Conservation (phyloP, 2,797 vertebrate species). For the Falco cherrug region DNA sequence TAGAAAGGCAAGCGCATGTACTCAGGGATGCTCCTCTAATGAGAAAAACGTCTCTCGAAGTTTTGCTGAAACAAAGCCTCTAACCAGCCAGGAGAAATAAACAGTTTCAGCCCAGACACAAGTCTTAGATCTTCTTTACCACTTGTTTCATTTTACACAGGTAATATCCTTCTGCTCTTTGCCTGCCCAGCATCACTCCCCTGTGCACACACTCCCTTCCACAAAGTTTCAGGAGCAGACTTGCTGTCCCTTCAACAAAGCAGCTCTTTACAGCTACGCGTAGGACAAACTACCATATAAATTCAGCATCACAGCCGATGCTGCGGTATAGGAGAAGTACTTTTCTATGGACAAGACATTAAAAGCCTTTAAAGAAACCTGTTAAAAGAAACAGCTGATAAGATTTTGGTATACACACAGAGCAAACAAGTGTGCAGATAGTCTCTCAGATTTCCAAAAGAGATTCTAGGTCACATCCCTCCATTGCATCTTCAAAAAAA, state of each 20-base stretch:
- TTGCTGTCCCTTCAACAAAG: not conserved
- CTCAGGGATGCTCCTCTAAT: rapidly evolving
- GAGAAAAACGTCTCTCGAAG: not conserved
- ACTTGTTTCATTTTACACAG: not conserved
- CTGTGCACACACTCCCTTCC: not conserved
- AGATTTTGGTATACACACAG: not conserved
- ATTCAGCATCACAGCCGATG: not conserved
- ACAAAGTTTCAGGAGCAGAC: not conserved
- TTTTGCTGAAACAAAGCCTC: not conserved
- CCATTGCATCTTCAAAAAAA: not conserved
- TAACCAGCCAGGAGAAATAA: not conserved
- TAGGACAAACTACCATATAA: not conserved
- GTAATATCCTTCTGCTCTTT: not conserved
- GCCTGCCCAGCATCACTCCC: not conserved
- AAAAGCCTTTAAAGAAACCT: not conserved
- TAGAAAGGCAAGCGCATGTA: not conserved
- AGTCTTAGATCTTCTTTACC: not conserved
- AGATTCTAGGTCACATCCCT: not conserved
- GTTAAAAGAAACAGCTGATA: not conserved
- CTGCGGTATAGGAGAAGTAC: not conserved
- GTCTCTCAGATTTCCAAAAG: not conserved
- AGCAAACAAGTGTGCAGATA: not conserved
- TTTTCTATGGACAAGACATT: not conserved
- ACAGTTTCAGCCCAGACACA: not conserved
- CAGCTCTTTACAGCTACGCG: not conserved